phyloP scores from a whole-genome alignment of 2,113 vertebrate genomes.

The Hypanus sabinus region DNA sequence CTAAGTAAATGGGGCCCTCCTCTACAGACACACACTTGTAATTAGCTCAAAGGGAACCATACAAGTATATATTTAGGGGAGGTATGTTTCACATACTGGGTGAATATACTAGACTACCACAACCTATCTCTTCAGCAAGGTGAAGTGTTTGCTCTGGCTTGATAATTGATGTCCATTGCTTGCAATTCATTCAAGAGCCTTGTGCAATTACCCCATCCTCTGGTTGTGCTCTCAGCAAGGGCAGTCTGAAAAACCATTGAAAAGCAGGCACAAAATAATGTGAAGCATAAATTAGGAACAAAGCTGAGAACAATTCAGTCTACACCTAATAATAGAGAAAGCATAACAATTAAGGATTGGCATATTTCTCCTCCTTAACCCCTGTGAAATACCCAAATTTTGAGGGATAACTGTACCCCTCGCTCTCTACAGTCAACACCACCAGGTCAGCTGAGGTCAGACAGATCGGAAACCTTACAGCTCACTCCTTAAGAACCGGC shows the following conservation, averaged over 20 bases:
- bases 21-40: slow-evolving; percentile 17
- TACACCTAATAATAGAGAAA: background rate
- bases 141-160: background rate
- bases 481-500: background rate
- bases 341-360: background rate
- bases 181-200: background rate
- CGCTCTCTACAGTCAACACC: background rate
- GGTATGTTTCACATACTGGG: background rate
- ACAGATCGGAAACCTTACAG: background rate
- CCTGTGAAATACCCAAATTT: background rate
- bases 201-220: background rate
- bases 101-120: background rate
- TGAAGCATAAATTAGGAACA: background rate
- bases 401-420: background rate
- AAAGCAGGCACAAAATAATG: background rate
- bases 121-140: background rate
- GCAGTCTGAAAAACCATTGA: background rate
- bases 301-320: background rate
- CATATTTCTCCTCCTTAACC: background rate
- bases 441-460: background rate
- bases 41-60: background rate
- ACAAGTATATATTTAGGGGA: background rate
- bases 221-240: background rate
- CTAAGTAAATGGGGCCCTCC: background rate
- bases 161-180: background rate